Evolutionary conservation across 2,113 vertebrate species (phyloP).

Genomic region (Ciconia maguari): DNA sequence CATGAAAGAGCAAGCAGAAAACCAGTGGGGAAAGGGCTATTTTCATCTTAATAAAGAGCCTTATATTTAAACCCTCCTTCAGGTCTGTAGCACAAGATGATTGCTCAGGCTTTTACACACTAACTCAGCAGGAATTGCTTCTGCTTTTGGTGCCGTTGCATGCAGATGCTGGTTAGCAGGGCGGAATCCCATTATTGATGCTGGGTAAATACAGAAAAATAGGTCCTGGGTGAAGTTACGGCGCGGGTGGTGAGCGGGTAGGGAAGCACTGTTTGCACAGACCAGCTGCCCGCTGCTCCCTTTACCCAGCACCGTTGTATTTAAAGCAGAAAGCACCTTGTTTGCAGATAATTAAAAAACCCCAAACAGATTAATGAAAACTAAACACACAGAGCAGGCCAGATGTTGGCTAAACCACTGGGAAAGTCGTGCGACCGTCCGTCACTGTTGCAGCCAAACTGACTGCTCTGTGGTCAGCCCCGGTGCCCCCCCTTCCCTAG

Average conservation of each 20-base stretch:
- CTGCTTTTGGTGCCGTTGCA: background rate
- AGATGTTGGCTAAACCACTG: background rate
- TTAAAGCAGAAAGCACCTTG: background rate
- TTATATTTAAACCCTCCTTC: background rate
- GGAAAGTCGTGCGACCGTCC: accelerated
- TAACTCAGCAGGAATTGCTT: background rate
- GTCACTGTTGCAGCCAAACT: accelerated
- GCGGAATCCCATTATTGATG: background rate
- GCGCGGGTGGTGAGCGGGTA: background rate
- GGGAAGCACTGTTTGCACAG: background rate
- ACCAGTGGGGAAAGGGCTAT: background rate
- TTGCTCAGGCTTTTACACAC: background rate
- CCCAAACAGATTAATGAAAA: slow-evolving; percentile 6
- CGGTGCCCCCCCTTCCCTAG: background rate
- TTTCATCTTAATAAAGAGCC: background rate
- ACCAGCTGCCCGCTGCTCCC: background rate
- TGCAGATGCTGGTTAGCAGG: background rate
- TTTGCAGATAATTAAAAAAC: slow-evolving; percentile 14
- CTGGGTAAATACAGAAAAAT: background rate
- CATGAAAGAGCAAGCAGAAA: background rate
- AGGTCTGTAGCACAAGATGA: background rate
- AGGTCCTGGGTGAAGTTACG: background rate
- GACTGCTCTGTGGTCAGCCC: background rate
- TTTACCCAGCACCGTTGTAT: background rate
- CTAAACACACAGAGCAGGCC: background rate